Conservation (phyloP, 35 echinoderm and acorn worm species). For the Strongylocentrotus purpuratus region DNA sequence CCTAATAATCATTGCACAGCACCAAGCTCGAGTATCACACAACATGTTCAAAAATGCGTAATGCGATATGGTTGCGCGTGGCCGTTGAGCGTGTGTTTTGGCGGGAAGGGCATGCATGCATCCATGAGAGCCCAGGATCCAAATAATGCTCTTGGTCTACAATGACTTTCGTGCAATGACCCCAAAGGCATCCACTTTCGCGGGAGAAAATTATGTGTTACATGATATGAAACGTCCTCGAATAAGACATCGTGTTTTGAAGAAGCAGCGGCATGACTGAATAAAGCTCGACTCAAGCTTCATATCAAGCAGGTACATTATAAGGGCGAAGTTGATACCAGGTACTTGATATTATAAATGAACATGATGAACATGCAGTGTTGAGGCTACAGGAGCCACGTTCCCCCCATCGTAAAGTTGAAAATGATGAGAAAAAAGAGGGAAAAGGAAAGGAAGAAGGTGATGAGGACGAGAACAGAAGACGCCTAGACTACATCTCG, state of each 20-base stretch:
- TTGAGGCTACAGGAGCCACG: too few species aligned
- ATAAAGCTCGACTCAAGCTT: neutral
- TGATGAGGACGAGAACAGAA: too few species aligned
- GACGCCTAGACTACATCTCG: too few species aligned
- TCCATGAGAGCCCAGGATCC: neutral
- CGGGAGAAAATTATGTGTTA: neutral
- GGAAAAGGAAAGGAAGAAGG: too few species aligned
- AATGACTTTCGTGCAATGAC: neutral
- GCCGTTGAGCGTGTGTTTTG: neutral
- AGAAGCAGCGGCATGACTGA: neutral
- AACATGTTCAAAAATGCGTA: neutral
- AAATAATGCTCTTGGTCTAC: neutral
- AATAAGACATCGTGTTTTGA: neutral
- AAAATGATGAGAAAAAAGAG: neutral
- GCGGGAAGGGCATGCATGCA: neutral
- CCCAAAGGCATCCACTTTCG: neutral
- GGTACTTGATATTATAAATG: too few species aligned
- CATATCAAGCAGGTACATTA: neutral
- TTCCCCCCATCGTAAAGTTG: too few species aligned
- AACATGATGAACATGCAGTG: too few species aligned
- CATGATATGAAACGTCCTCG: constrained; percentile 1
- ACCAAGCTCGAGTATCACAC: neutral
- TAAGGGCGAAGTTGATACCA: too few species aligned
- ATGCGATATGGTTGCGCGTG: neutral
- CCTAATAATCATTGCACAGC: neutral